Percentiles rank a stretch among this genome's conserved stretches.
These are phyloP conservation scores for Lasioglossum pauxillum DNA, from an alignment of 2,888 invertebrate genomes.

Conservation along the genomic window DNA sequence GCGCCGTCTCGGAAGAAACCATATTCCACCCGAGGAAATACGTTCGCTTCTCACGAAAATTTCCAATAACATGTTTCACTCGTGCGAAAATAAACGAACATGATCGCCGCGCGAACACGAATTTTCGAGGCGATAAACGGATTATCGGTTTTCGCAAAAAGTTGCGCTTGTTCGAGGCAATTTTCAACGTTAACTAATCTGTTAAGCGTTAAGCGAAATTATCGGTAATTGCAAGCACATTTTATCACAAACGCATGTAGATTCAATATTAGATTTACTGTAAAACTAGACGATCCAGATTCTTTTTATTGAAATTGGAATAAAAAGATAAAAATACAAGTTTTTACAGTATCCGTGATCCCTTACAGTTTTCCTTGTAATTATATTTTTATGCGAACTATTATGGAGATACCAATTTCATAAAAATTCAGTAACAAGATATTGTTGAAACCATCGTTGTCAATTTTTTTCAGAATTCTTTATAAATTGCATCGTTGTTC, in stretches of 20 bases:
- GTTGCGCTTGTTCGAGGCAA: neutral
- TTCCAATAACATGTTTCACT: conserved; percentile 4
- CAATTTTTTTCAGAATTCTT: no score
- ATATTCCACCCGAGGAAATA: conserved; percentile 19
- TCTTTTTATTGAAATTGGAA: neutral
- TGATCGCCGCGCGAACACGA: neutral
- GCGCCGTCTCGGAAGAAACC: conserved; percentile 39
- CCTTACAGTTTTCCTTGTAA: no score
- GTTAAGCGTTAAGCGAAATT: neutral
- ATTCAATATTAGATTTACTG: neutral
- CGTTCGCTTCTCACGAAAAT: neutral
- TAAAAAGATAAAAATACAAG: neutral
- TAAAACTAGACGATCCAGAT: neutral
- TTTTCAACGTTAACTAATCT: neutral
- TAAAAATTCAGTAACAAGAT: no score
- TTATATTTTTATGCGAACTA: no score
- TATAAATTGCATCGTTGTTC: no score
- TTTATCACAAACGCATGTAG: neutral
- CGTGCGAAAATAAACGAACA: neutral
- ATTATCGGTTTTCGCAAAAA: neutral
- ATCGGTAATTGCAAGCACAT: neutral
- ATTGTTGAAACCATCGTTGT: no score
- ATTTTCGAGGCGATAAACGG: neutral
- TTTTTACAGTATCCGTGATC: no score
- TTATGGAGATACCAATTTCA: no score